A percentile compares a stretch with the other conserved stretches of the same genome.
Conservation (phyloP, 1,140 invertebrate genomes). For the Tribolium castaneum region DNA sequence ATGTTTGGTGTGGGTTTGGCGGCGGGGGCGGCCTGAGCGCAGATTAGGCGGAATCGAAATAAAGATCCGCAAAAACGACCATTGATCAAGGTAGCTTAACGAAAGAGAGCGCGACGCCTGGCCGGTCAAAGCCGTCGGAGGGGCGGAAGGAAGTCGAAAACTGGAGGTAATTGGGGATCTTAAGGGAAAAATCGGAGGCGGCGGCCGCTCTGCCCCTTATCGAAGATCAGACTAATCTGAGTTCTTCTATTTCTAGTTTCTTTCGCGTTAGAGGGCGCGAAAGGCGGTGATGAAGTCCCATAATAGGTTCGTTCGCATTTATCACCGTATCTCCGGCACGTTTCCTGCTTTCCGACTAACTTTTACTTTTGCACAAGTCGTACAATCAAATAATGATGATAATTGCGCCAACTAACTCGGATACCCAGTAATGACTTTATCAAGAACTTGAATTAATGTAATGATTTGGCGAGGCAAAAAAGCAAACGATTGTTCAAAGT, state of each 20-base stretch:
- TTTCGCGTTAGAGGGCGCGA: constrained; percentile 54
- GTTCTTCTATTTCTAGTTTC: constrained; percentile 58
- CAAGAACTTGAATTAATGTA: constrained; percentile 59
- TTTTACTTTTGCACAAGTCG: constrained; percentile 48
- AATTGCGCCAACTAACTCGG: constrained; percentile 56
- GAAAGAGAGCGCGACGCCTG: constrained; percentile 34
- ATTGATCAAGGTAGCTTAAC: constrained; percentile 52
- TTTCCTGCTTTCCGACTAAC: constrained; percentile 49
- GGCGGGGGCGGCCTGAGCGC: neutral
- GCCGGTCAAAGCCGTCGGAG: constrained; percentile 38
- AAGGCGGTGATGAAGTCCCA: constrained; percentile 55
- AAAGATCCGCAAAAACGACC: constrained; percentile 45
- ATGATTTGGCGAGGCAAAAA: constrained; percentile 48
- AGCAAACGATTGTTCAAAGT: constrained; percentile 53
- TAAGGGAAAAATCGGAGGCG: constrained; percentile 27
- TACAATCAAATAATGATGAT: constrained; percentile 60
- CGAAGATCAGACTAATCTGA: constrained; percentile 56
- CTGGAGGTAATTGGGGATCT: constrained; percentile 51
- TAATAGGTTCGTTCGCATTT: constrained; percentile 57
- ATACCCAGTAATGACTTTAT: constrained; percentile 57
- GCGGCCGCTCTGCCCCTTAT: constrained; percentile 45
- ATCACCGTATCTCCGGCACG: constrained; percentile 60
- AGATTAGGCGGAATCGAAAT: constrained; percentile 40
- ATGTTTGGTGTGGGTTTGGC: neutral
- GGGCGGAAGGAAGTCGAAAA: constrained; percentile 42